phyloP scores from a whole-genome alignment of 1,140 invertebrate species.

The Achroia grisella region DNA sequence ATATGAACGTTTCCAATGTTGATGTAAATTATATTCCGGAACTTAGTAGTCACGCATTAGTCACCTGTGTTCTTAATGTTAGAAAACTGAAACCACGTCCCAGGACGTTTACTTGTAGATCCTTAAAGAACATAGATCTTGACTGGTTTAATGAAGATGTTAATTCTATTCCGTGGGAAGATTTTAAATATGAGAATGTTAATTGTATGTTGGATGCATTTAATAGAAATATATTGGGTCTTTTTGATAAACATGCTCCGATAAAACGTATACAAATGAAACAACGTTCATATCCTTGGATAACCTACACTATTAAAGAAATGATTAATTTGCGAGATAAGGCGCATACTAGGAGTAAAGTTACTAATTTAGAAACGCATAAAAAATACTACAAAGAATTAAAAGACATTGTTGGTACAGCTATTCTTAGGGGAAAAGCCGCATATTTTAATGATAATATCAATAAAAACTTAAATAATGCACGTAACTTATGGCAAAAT shows the following conservation, averaged over 20 bases:
- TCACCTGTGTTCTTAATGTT: not conserved
- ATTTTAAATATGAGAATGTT: not conserved
- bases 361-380: constrained; percentile 4
- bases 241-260: constrained; percentile 7
- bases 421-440: constrained; percentile 8
- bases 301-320: constrained; percentile 12
- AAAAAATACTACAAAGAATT: constrained; percentile 13
- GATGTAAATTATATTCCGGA: not conserved
- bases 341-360: constrained; percentile 1
- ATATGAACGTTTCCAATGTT: not conserved
- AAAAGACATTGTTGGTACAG: constrained; percentile 4
- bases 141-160: not conserved
- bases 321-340: constrained; percentile 14
- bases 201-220: constrained; percentile 1
- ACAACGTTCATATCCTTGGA: constrained; percentile 6
- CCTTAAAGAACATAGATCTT: not conserved
- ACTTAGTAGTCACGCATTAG: not conserved
- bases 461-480: constrained; percentile 3
- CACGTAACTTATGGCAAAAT: constrained; percentile 5
- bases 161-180: not conserved
- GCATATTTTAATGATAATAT: constrained; percentile 12
- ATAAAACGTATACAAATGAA: not conserved
- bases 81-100: not conserved
- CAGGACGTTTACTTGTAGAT: not conserved
- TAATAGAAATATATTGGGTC: not conserved